Evolutionary conservation across 2,888 invertebrate genomes (phyloP).

Genomic region (Apeira syringaria): DNA sequence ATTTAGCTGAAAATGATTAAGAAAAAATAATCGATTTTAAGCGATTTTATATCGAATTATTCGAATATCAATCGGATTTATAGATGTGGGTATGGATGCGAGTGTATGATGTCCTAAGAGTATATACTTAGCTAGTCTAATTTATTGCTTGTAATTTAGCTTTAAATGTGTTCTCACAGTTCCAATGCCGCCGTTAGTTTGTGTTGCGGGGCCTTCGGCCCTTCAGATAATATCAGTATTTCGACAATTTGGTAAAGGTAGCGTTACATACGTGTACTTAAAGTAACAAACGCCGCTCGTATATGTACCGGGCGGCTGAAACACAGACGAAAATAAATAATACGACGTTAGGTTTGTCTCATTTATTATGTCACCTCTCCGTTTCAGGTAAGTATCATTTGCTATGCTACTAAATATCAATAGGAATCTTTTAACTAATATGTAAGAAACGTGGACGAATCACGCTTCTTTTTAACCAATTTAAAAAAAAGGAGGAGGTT

Average conservation of each 20-base stretch:
- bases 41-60: no score
- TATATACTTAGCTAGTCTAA: constrained; percentile 34
- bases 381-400: no score
- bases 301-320: constrained; percentile 71
- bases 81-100: constrained; percentile 28
- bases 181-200: constrained; percentile 67
- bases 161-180: constrained; percentile 51
- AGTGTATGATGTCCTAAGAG: constrained; percentile 26
- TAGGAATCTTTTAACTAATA: no score
- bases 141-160: constrained; percentile 37
- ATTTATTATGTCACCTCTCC: no score
- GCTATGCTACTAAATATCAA: no score
- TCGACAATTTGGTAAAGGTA: constrained; percentile 78
- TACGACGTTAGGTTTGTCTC: constrained; percentile 74
- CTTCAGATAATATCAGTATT: constrained; percentile 79
- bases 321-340: constrained; percentile 80
- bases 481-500: no score
- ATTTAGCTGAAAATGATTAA: constrained; percentile 21
- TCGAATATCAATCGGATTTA: no score
- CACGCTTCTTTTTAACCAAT: no score
- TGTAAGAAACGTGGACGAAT: no score
- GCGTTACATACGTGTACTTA: constrained; percentile 77
- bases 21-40: constrained; percentile 13
- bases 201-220: constrained; percentile 69
- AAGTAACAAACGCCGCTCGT: constrained; percentile 63